Evolutionary conservation across 2,113 vertebrate genomes (phyloP), one percentile per base, ranked within the genome.

Genomic region (Emydura subglobosa): DNA sequence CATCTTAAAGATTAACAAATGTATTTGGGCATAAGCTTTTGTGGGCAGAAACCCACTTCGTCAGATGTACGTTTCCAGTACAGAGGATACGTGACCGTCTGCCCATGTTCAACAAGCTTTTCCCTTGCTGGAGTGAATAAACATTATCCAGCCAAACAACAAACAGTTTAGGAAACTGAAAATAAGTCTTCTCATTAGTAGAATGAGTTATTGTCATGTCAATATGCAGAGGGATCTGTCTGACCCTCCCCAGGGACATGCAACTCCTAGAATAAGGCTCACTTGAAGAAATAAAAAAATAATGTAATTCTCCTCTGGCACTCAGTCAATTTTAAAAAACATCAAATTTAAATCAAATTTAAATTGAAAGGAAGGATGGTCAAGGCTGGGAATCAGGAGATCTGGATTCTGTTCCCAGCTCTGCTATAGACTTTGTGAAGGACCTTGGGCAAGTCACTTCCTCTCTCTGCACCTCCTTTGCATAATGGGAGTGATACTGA

Each of bases 401-500:
- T 47, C 86, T 68, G 92, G 31, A 3, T 53, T 82, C 24, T 57
- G 31, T 68, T 55, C 72, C 79, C 22, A 27, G 34, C 44, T 50
- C 1, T 55, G 83, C 57, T 86, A 9, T 50, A 86, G 53, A 22
- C 47, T 89, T 55, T 74, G 1, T 1, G 74, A 29, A 6, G 21
- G 42, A 44, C 42, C 74, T 47, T 76, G 24, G 74, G 24, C 24
- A 76, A 76, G 39, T 44, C 42, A 42, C 24, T 76, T 44, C 42
- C 39, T 24, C 5, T 44, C 39, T 76, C 39, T 76, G 24, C 34
- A 68, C 42, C 74, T 76, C 39, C 21, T 91, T 89, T 93, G 42
- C 0, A 0, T 51, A 0, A 19, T 86, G 79, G 85, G 65, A 95
- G 25, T 74, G 82, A 10, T 53, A 11, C 0, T 68, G 7, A 44